phyloP scores from a whole-genome alignment of 37 sponge, comb jelly and placozoan genomes.

The Beroe forskalii region DNA sequence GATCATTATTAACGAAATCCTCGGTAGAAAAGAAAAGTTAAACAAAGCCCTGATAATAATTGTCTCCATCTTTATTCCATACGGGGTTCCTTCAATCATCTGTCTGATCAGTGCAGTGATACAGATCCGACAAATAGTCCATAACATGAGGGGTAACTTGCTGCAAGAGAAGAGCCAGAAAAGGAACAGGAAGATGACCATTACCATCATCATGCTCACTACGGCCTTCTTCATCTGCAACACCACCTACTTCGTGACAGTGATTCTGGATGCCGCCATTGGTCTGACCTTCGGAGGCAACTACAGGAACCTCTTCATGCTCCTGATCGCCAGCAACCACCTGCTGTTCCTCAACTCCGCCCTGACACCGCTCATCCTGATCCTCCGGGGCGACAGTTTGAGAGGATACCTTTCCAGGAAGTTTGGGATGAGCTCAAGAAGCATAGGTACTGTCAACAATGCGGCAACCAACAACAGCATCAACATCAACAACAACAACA shows the following conservation, averaged over 20 bases:
- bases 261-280: conserved; percentile 1
- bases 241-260: conserved; percentile 15
- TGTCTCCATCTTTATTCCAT: conserved; percentile 3
- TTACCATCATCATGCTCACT: conserved; percentile 33
- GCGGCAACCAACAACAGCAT: background rate
- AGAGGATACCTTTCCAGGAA: background rate
- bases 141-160: background rate
- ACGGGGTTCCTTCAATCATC: conserved; percentile 40
- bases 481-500: background rate
- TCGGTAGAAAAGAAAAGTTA: background rate
- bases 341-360: conserved; percentile 51
- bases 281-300: background rate
- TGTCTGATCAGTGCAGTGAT: conserved; percentile 22
- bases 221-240: conserved; percentile 50
- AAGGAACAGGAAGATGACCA: conserved; percentile 34
- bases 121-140: background rate
- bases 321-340: conserved; percentile 41
- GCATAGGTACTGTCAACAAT: background rate
- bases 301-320: background rate
- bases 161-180: conserved; percentile 1
- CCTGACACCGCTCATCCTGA: conserved; percentile 46
- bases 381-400: conserved; percentile 35
- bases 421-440: background rate
- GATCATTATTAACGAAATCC: background rate
- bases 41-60: background rate